phyloP scores from a whole-genome alignment of 2,888 invertebrate species.

The Lithophane socia region DNA sequence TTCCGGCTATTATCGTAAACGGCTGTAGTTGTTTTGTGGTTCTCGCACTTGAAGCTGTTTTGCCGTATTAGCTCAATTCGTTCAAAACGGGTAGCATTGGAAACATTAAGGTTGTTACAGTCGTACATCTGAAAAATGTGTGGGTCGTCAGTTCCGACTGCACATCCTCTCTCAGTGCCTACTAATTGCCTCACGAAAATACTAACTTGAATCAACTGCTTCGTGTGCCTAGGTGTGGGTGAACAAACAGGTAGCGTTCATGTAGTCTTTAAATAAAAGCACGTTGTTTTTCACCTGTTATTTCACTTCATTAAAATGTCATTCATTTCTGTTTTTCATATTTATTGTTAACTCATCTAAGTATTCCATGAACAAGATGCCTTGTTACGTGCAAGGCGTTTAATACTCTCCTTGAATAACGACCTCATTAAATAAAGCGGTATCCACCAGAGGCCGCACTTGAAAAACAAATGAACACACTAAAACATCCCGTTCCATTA shows the following conservation, averaged over 20 bases:
- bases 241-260: neutral
- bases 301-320: neutral
- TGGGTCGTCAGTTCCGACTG: neutral
- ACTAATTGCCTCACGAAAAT: neutral
- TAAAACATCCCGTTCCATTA: conserved; percentile 73
- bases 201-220: neutral
- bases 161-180: neutral
- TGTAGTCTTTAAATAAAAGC: conserved; percentile 15
- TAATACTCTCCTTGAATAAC: conserved; percentile 60
- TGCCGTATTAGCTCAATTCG: conserved; percentile 18
- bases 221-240: neutral
- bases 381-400: conserved; percentile 14
- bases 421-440: conserved; percentile 68
- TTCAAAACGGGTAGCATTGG: conserved; percentile 7
- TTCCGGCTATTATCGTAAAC: conserved; percentile 50
- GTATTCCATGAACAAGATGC: conserved; percentile 7
- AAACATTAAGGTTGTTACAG: conserved; percentile 8
- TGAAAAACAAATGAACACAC: conserved; percentile 73
- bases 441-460: conserved; percentile 63
- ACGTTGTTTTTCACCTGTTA: neutral
- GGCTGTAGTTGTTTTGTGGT: conserved; percentile 36
- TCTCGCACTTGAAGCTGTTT: conserved; percentile 27
- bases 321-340: neutral
- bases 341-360: neutral
- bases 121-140: neutral